Evolutionary conservation across 92 coral and sea anemone species (phyloP).

Genomic region (Palythoa caribaeorum): DNA sequence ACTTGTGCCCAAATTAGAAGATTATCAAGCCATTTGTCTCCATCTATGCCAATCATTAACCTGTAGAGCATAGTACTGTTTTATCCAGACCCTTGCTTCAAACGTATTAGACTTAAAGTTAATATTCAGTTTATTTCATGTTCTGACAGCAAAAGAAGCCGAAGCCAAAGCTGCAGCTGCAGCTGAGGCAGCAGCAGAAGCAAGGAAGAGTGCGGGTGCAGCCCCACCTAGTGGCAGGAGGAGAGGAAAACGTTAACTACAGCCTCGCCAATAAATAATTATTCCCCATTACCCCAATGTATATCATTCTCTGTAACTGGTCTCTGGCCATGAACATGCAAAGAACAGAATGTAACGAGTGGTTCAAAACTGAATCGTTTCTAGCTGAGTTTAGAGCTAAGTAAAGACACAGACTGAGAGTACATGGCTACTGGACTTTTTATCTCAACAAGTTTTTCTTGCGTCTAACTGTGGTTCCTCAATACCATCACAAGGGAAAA

Average conservation of each 20-base stretch:
- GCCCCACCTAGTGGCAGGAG: conserved; percentile 37
- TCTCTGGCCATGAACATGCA: not conserved
- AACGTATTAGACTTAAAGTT: not conserved
- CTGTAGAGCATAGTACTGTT: too few species aligned
- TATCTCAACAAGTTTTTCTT: not conserved
- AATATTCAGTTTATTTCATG: not conserved
- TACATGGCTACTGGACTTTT: not conserved
- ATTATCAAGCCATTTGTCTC: too few species aligned
- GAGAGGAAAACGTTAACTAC: conserved; percentile 34
- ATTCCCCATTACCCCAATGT: conserved; percentile 1
- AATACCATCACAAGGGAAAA: not conserved
- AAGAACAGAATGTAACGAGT: not conserved
- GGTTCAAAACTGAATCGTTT: not conserved
- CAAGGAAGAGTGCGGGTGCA: conserved; percentile 21
- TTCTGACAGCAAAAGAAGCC: conserved; percentile 34
- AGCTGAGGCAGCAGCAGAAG: conserved; percentile 29
- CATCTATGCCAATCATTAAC: too few species aligned
- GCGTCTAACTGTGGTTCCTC: not conserved
- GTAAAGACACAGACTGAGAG: not conserved
- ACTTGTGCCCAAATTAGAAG: too few species aligned
- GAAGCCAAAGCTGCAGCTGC: conserved; percentile 38
- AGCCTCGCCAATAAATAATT: not conserved
- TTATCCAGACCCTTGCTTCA: not conserved
- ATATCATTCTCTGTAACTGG: conserved; percentile 10
- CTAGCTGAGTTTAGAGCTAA: not conserved